Base-by-base conservation (phyloP, 2,113 vertebrate genomes). In the Elgaria multicarinata region DNA sequence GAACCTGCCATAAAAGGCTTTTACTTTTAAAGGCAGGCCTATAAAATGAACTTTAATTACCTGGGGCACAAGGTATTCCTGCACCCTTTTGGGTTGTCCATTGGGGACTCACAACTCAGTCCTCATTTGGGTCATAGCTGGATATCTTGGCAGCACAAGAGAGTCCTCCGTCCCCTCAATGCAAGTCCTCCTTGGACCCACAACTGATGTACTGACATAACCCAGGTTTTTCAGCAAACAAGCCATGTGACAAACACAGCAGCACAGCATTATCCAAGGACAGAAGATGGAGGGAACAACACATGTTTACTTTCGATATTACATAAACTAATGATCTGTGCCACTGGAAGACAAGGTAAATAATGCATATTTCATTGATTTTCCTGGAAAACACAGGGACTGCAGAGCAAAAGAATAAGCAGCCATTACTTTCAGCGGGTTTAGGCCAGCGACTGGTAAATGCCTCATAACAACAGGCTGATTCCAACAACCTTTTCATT, bases 281-380 rank as follows among this genome's bases (percentile, higher is more conserved):
- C 44, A 44, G 67, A 22, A 26, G 31, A 39, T 22, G 53, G 33
- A 16, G 6, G 5, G 18, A 36, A 36, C 2, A 58, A 64, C 8
- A 62, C 13, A 55, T 67, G 36, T 2, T 75, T 83, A 85, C 77
- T 1, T 78, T 83, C 74, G 69, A 64, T 95, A 91, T 96, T 95
- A 92, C 90, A 94, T 93, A 93, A 92, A 93, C 89, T 94, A 94
- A 94, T 95, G 74, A 80, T 85, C 77, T 77, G 88, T 76, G 91
- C 87, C 92, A 90, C 91, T 90, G 87, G 85, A 90, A 91, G 89
- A 91, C 87, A 83, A 92, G 93, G 93, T 86, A 92, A 94, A 94
- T 46, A 85, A 84, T 28, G 90, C 80, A 58, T 83, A 33, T 91
- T 93, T 87, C 55, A 72, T 83, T 80, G 87, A 46, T 62, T 62